Percentiles rank a stretch among this genome's conserved stretches.
Evolutionary conservation across 2,113 vertebrate genomes (phyloP).

Genomic region (Catharus fuscescens): DNA sequence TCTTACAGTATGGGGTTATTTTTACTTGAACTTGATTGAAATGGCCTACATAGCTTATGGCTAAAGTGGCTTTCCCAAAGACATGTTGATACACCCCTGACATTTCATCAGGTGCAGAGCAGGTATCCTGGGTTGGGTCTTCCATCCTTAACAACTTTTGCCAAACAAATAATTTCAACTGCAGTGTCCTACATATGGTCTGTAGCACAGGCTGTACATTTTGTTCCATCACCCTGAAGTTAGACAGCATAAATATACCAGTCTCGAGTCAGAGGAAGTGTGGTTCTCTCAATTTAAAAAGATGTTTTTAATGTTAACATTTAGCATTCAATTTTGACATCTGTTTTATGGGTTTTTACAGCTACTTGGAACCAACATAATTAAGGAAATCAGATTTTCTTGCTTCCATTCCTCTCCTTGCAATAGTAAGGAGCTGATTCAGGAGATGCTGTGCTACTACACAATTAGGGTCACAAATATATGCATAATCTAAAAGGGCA

Average conservation of each 20-base stretch:
- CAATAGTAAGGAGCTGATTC: background rate
- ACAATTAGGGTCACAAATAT: conserved; percentile 16
- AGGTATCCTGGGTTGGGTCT: background rate
- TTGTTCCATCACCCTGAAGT: background rate
- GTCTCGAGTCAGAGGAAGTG: background rate
- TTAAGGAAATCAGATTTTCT: background rate
- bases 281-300: background rate
- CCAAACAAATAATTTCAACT: background rate
- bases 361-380: background rate
- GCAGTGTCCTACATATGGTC: background rate
- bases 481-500: conserved; percentile 33
- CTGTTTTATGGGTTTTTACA: background rate
- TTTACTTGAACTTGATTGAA: conserved; percentile 43
- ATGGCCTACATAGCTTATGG: conserved; percentile 15
- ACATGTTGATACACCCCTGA: background rate
- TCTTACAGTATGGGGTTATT: conserved; percentile 19
- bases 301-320: background rate
- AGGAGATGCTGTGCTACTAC: background rate
- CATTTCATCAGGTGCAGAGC: rapidly evolving
- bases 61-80: background rate
- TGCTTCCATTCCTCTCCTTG: background rate
- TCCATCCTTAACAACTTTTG: background rate
- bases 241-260: background rate
- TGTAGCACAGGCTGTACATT: background rate
- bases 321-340: background rate